Evolutionary conservation across 2,797 vertebrate species (phyloP), one percentile per base, ranked within the genome.

Genomic region (Tragelaphus eurycerus): DNA sequence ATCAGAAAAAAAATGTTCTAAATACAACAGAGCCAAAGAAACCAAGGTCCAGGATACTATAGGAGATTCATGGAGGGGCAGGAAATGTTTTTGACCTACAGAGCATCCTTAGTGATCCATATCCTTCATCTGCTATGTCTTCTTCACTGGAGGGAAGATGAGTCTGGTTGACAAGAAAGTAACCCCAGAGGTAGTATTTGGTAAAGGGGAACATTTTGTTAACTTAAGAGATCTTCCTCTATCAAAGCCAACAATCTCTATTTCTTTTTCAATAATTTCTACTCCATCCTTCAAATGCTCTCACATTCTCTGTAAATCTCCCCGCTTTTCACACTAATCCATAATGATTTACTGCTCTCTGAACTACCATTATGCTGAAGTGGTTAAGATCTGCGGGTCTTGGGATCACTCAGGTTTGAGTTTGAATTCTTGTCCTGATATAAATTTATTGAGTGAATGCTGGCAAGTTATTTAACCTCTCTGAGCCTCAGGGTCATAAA

Each of bases 381-480:
- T 86, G 43, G 84, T 76, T 96, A 81, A 94, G 59, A 81, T 93
- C 86, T 12, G 52, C 46, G 19, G 25, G 27, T 29, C 81, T 83
- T 60, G 27, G 48, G 86, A 93, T 91, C 59, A 29, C 23, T 82
- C 79, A 52, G 55, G 34, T 86, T 93, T 93, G 83, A 46, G 54
- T 62, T 54, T 90, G 74, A 91, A 89, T 92, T 89, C 83, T 95
- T 2, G 0, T 74, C 86, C 71, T 79, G 55, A 86, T 71, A 57
- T 64, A 46, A 59, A 95, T 94, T 76, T 87, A 89, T 87, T 76
- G 82, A 74, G 11, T 64, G 54, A 67, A 62, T 46, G 6, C n/a
- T 95, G 79, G 19, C 57, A 79, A 95, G 43, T 96, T 78, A 93
- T 82, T 97, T 90, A 89, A 96, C 88, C 55, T 94, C 88, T 86